Conservation (phyloP, 2,888 invertebrate genomes). For the Scaptomyza flava region DNA sequence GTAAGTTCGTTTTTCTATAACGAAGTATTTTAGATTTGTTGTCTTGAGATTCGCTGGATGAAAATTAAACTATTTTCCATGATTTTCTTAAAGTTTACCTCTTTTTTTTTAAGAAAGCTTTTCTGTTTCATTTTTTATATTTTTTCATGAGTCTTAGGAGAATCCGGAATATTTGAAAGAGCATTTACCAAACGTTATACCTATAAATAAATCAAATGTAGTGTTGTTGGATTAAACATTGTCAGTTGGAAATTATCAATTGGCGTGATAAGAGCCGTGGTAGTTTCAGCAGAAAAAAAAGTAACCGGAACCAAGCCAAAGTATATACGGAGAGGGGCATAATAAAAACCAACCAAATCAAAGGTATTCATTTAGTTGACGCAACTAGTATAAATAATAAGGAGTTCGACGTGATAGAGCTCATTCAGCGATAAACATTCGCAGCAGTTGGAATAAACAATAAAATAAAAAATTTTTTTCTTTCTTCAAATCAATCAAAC, state of each 20-base stretch:
- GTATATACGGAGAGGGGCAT: constrained; percentile 7
- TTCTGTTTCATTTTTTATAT: too few relatives aligned
- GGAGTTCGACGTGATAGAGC: constrained; percentile 19
- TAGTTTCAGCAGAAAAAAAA: background rate
- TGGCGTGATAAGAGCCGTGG: constrained; percentile 57
- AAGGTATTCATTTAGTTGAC: constrained; percentile 40
- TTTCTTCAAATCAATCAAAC: background rate
- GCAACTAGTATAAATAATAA: constrained; percentile 62
- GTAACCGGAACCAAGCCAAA: constrained; percentile 23
- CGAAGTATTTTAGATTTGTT: too few relatives aligned
- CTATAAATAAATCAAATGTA: background rate
- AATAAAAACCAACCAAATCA: constrained; percentile 47
- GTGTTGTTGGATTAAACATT: constrained; percentile 56
- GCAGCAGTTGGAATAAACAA: constrained; percentile 38
- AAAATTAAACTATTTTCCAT: too few relatives aligned
- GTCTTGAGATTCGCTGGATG: too few relatives aligned
- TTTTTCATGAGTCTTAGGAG: background rate
- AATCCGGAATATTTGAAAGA: constrained; percentile 2
- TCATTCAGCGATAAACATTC: constrained; percentile 55
- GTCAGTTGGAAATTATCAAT: constrained; percentile 70
- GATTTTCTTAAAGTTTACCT: background rate
- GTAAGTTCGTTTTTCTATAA: too few relatives aligned
- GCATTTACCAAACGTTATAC: constrained; percentile 20
- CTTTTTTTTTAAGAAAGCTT: background rate
- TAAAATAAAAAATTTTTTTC: background rate